Base-by-base conservation (phyloP, 2,113 vertebrate genomes). In the Microcebus lehilahytsara region DNA sequence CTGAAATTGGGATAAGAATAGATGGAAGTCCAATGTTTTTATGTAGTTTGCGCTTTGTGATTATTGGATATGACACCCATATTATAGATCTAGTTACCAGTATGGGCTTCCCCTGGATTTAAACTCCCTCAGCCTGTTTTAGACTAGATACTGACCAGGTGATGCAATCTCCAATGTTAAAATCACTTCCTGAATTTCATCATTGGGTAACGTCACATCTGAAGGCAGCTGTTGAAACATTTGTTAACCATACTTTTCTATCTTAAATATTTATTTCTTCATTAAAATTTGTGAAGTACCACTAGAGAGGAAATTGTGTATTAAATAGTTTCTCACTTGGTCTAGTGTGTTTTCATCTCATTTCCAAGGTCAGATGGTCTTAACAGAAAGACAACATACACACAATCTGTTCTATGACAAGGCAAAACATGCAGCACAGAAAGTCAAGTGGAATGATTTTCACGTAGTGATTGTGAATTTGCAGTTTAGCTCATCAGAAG, bases 241-340 rank as follows among this genome's bases (percentile, higher is more conserved):
- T 98, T 99, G 98, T 98, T 98, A 98, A 98, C 98, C 98, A 98
- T 98, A 98, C 98, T 99, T 99, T 98, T 98, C 98, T 98, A 98
- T 98, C 98, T 99, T 98, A 98, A 99, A 99, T 99, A 99, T 98
- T 99, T 99, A 98, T 98, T 98, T 98, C 98, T 98, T 97, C 98
- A 98, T 98, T 98, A 99, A 98, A 99, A 98, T 99, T 99, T 98
- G 98, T 98, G 98, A 99, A 98, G 98, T 97, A 98, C 98, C 98
- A 97, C 98, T 98, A 98, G 97, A 98, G 97, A 98, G 98, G 98
- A 98, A 98, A 98, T 97, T 98, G 98, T 98, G 98, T 98, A 98
- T 98, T 98, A 99, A 99, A 98, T 98, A 97, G 98, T 98, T 99
- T 99, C 98, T 98, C 98, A 98, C 98, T 99, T 98, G 98, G 98